A percentile compares a stretch with the other conserved stretches of the same genome.
phyloP scores from a whole-genome alignment of 2,113 vertebrate species.

The Campylomormyrus numenius region DNA sequence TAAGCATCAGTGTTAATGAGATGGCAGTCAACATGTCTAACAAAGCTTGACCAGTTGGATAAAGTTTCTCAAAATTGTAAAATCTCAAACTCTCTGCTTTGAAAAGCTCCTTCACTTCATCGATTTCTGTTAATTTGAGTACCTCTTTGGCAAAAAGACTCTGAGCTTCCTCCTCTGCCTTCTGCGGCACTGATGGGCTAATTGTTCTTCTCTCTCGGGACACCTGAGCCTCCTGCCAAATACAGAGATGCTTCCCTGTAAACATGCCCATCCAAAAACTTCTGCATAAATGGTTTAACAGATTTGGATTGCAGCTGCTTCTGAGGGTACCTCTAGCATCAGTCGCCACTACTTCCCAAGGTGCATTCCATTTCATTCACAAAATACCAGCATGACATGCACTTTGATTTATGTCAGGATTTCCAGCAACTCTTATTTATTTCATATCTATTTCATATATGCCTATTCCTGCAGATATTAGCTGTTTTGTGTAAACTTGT shows the following conservation, averaged over 20 bases:
- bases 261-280: neutral
- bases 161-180: constrained; percentile 79
- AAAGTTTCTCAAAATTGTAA: neutral
- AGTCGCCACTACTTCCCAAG: neutral
- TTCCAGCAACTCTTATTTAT: neutral
- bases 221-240: constrained; percentile 72
- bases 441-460: neutral
- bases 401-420: neutral
- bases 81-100: neutral
- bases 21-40: neutral
- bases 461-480: neutral
- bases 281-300: neutral
- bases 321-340: neutral
- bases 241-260: neutral
- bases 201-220: constrained; percentile 77
- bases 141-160: constrained; percentile 95
- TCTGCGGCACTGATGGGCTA: constrained; percentile 80
- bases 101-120: neutral
- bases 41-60: neutral
- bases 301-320: neutral
- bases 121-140: constrained; percentile 25
- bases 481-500: neutral
- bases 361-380: neutral
- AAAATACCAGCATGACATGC: neutral
- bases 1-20: neutral